Evolutionary conservation across 2,113 vertebrate species (phyloP), one percentile per base, ranked within the genome.

Genomic region (Vulpes lagopus): DNA sequence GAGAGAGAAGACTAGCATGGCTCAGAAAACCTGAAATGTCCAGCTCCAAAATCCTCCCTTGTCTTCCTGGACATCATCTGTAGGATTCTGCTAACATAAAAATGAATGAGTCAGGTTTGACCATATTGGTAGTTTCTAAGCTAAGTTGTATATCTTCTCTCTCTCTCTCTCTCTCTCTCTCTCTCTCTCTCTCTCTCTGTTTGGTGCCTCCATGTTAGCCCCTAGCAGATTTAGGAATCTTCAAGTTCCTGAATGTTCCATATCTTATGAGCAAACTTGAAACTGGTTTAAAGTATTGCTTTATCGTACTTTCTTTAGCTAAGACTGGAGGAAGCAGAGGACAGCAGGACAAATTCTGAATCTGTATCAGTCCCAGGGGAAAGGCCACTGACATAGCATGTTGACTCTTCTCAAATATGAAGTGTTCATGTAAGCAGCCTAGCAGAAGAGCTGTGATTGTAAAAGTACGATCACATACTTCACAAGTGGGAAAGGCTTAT

Each of bases 271-370:
- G 6, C 60, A 67, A 43, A 5, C 2, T 64, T 59, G 15, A 85
- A 82, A 73, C 11, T 78, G n/a, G 74, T 59, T 15, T 78, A 59
- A 79, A 90, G 38, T 78, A 32, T 0, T 78, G 71, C 12, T 89
- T 89, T 74, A 62, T 51, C 88, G 27, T 30, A 59, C 15, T 93
- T 84, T 53, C 27, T 81, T 79, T 62, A 81, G 25, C 65, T 79
- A 82, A 93, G 62, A 81, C 23, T 19, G 32, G 23, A 14, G 85
- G 30, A 83, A 94, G 79, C 20, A 69, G 11, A n/a, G 62, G 43
- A 92, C n/a, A 71, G 7, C 14, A 74, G 73, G n/a, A 78, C 22
- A 69, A 82, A 92, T 82, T 97, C 30, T 80, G 30, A 74, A 67
- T 49, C 60, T 62, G 0, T 22, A 23, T 27, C 14, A 51, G 3